phyloP scores from a whole-genome alignment of 2,113 vertebrate genomes.

The Dromiciops gliroides region DNA sequence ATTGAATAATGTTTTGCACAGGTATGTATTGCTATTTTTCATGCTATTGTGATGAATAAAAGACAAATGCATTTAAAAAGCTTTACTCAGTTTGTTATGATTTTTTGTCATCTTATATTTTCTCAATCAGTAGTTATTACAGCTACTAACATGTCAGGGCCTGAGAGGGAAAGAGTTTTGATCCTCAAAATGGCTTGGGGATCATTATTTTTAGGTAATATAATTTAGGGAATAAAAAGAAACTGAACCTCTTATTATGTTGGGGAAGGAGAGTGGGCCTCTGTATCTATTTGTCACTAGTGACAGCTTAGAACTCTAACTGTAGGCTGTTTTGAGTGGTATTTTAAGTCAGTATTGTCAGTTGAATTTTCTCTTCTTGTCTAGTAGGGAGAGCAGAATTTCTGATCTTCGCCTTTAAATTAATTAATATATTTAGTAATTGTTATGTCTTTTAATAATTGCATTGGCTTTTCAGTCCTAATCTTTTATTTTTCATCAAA shows the following conservation, averaged over 20 bases:
- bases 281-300: not conserved
- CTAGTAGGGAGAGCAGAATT: constrained; percentile 18
- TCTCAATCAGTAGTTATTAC: not conserved
- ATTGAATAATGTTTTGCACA: not conserved
- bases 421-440: constrained; percentile 37
- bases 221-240: not conserved
- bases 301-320: not conserved
- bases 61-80: not conserved
- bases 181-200: not conserved
- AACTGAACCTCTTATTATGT: not conserved
- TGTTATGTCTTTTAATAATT: constrained; percentile 4
- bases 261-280: not conserved
- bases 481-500: constrained; percentile 33
- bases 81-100: not conserved
- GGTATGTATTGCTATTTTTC: not conserved
- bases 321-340: not conserved
- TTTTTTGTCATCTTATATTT: not conserved
- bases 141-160: not conserved
- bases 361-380: constrained; percentile 36
- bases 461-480: constrained; percentile 15
- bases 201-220: not conserved
- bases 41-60: not conserved
- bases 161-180: not conserved
- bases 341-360: not conserved
- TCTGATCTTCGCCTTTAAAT: constrained; percentile 24